Base-by-base conservation (phyloP, 35 echinoderm and acorn worm genomes). In the Ophiothrix spiculata region DNA sequence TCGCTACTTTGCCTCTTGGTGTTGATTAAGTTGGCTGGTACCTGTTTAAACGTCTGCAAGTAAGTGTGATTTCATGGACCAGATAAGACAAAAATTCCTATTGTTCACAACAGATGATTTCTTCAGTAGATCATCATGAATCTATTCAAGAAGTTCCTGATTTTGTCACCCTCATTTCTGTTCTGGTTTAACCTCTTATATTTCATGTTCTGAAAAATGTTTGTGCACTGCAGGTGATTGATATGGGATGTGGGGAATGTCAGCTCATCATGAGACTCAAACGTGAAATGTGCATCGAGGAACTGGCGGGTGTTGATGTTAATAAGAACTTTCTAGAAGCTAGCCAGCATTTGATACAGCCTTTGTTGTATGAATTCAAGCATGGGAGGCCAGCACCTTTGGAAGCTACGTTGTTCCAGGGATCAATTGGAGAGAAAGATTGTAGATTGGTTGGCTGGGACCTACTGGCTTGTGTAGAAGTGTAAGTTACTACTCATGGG, bases 171-270 rank as follows among this genome's bases (percentile, higher is more conserved):
- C n/a, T n/a, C n/a, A n/a, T n/a, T n/a, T n/a, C n/a, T n/a, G n/a
- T n/a, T n/a, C n/a, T n/a, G n/a, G n/a, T n/a, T n/a, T n/a, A n/a
- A n/a, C n/a, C n/a, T n/a, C n/a, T n/a, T n/a, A n/a, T n/a, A n/a
- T n/a, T n/a, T n/a, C n/a, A n/a, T n/a, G n/a, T n/a, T n/a, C n/a
- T n/a, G n/a, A n/a, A n/a, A n/a, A n/a, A n/a, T n/a, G n/a, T n/a
- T n/a, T n/a, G 14, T 80, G n/a, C 42, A 25, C 32, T 42, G 35
- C 40, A 95, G 93, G 93, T 95, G 37, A 75, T 91, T 81, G 93
- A 95, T 35, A 91, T 95, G 73, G 93, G 93, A 32, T 95, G 93
- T 64, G 93, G 93, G 8, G 89, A 90, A 12, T 88, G 85, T 37
- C 81, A 85, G 1, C 41, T 95, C 2, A 79, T 95, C 11, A 45